These are phyloP conservation scores for Caenorhabditis sp. DNA, from an alignment of 2,888 invertebrate species.

Conservation along the genomic window DNA sequence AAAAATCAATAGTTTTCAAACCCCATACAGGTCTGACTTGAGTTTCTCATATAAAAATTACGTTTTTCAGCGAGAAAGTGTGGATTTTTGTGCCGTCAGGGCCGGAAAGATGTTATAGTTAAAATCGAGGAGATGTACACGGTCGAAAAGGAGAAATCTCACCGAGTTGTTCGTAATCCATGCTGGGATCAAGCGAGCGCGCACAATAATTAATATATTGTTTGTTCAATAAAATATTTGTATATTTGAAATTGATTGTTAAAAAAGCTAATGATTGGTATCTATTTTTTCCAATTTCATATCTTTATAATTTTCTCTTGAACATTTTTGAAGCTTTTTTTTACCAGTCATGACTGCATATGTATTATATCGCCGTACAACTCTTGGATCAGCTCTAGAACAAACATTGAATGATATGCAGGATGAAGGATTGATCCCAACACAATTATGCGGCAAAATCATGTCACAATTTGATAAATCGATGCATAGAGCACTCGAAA, in stretches of 20 bases:
- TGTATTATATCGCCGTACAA: conserved; percentile 95
- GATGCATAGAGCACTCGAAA: conserved; percentile 90
- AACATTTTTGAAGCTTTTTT: background rate
- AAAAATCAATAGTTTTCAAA: too few species aligned
- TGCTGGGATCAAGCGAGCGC: background rate
- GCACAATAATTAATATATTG: background rate
- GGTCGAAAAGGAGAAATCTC: conserved; percentile 3
- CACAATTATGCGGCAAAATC: conserved; percentile 77
- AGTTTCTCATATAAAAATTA: too few species aligned
- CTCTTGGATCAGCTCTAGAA: conserved; percentile 93
- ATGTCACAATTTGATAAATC: conserved; percentile 94
- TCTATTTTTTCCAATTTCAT: too few species aligned
- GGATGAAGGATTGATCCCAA: conserved; percentile 41
- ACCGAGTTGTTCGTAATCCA: background rate
- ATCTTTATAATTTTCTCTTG: too few species aligned
- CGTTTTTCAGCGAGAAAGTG: conserved; percentile 32
- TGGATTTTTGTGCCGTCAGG: conserved; percentile 14
- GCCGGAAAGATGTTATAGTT: conserved; percentile 16
- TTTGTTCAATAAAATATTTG: background rate
- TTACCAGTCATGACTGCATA: conserved; percentile 77
- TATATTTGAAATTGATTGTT: background rate
- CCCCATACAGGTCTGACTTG: too few species aligned
- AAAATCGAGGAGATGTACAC: conserved; percentile 24
- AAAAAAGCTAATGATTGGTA: background rate
- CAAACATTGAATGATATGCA: conserved; percentile 91